Evolutionary conservation across 2,888 invertebrate genomes (phyloP).

Genomic region (Netelia virgata): DNA sequence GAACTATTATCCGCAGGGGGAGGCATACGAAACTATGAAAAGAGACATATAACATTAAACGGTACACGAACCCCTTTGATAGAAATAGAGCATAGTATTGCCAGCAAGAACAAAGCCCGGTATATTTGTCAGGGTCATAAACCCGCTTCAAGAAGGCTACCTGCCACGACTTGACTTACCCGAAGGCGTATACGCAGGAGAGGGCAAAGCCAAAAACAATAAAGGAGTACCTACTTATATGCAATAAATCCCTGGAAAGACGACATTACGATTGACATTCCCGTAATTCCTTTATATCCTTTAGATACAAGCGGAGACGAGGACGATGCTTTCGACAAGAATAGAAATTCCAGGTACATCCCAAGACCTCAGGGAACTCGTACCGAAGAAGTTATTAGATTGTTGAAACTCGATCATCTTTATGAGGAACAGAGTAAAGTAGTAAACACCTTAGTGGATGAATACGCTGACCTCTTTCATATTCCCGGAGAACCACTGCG

Average conservation of each 20-base stretch:
- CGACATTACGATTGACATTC: too few relatives aligned
- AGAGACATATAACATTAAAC: not conserved
- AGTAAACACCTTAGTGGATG: conserved; percentile 10
- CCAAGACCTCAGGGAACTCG: not conserved
- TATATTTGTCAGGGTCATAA: not conserved
- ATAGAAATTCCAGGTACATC: not conserved
- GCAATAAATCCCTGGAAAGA: not conserved
- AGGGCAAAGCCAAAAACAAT: not conserved
- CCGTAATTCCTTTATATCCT: not conserved
- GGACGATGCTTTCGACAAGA: not conserved
- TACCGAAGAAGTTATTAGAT: not conserved
- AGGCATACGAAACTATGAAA: conserved; percentile 6
- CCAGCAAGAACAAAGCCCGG: not conserved
- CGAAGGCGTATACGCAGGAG: not conserved
- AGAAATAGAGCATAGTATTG: not conserved
- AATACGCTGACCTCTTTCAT: conserved; percentile 26
- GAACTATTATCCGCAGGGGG: conserved; percentile 25
- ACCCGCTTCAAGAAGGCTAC: not conserved
- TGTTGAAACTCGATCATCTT: conserved; percentile 10
- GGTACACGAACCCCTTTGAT: conserved; percentile 9
- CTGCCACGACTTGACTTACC: not conserved
- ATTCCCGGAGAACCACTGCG: conserved; percentile 14
- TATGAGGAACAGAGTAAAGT: conserved; percentile 12
- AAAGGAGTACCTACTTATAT: not conserved
- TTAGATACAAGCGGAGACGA: conserved; percentile 33